Evolutionary conservation across 2,888 invertebrate genomes (phyloP), one percentile per base, ranked within the genome.

Genomic region (Pyrrhosoma nymphula): DNA sequence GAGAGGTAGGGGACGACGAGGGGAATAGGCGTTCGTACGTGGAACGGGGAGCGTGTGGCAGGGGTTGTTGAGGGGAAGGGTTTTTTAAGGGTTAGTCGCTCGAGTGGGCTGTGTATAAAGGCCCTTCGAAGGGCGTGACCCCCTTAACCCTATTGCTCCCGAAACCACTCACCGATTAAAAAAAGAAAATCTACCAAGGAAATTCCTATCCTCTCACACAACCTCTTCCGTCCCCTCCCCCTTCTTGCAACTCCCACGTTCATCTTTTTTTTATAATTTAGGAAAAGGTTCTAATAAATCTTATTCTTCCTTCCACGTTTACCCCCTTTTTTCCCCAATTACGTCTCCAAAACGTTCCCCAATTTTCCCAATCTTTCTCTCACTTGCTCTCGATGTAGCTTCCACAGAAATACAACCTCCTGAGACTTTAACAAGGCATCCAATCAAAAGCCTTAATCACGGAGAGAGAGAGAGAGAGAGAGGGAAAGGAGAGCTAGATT

Each of bases 371-470:
- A 47, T 47, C 47, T 47, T 47, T 47, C 47, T 47, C 47, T 91
- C 60, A 35, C 23, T 63, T 23, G 6, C 63, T 56, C 35, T 2
- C 47, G 47, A 47, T 8, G 47, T 47, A 47, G 47, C 47, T 47
- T 47, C 47, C n/a, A 14, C 35, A 39, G 56, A 91, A 91, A 63
- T 60, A 63, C 63, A 91, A 39, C 60, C 26, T 63, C 23, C 35
- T 39, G 35, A 18, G 91, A 75, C 39, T 69, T 93, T 75, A 93
- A 93, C 93, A 55, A 69, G 93, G 69, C 93, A 75, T 93, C 47
- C n/a, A 93, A 93, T 93, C 69, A 93, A 69, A 47, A 93, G 93
- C 16, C 39, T 69, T 30, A 93, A 75, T 47, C 69, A 91, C 10
- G 20, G 23, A 30, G 63, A 30, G 63, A 63, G 63, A 0, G 26